Percentiles rank a stretch among this genome's conserved stretches.
These are phyloP conservation scores for Hephaestus fuliginosus DNA, from an alignment of 2,797 vertebrate genomes.

Conservation along the genomic window DNA sequence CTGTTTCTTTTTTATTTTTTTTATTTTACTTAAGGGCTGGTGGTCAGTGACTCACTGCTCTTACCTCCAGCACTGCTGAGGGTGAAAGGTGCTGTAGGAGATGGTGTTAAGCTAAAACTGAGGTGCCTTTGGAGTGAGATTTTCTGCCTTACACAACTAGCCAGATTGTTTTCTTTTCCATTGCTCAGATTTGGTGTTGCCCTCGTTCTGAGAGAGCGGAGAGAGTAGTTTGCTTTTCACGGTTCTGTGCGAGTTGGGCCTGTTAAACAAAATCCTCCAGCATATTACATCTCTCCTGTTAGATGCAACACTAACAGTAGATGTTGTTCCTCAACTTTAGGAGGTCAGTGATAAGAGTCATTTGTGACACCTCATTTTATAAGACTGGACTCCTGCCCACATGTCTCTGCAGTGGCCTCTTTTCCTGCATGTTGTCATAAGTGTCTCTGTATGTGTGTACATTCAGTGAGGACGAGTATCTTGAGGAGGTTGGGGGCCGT, in stretches of 20 bases:
- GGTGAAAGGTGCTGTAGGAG: constrained; percentile 33
- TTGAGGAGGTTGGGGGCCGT: constrained; percentile 63
- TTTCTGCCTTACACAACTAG: constrained; percentile 10
- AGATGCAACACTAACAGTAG: not conserved
- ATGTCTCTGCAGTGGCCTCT: not conserved
- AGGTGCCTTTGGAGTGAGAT: constrained; percentile 5
- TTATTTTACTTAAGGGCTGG: constrained; percentile 44
- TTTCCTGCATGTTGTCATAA: constrained; percentile 21
- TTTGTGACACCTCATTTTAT: constrained; percentile 1
- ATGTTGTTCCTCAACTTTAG: not conserved
- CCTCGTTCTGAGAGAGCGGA: not conserved
- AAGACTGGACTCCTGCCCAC: constrained; percentile 24
- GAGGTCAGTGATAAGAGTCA: constrained; percentile 10
- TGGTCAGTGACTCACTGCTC: constrained; percentile 40
- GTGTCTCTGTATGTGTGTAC: constrained; percentile 33
- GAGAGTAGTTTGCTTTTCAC: constrained; percentile 27
- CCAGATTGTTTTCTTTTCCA: constrained; percentile 19
- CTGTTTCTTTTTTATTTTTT: constrained; percentile 22
- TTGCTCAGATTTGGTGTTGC: not conserved
- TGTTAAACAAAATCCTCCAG: constrained; percentile 41
- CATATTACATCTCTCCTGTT: not conserved
- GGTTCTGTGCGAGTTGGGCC: constrained; percentile 5
- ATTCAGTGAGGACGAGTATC: constrained; percentile 58
- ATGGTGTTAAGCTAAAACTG: constrained; percentile 22
- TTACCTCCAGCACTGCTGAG: constrained; percentile 10